Base-by-base conservation (phyloP, 2,797 vertebrate species). In the Melopsittacus undulatus region DNA sequence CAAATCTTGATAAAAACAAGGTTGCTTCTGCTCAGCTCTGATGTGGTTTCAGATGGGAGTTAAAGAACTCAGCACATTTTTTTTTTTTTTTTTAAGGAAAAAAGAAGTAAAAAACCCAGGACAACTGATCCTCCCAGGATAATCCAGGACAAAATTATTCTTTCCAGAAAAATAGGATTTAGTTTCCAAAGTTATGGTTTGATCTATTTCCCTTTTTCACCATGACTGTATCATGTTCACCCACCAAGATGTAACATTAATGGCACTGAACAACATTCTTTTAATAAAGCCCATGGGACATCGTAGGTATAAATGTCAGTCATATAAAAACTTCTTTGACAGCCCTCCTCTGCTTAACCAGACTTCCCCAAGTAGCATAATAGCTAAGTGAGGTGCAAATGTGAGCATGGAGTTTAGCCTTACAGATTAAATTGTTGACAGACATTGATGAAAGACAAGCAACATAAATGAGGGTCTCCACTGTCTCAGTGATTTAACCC, bases 41-140 rank as follows among this genome's bases (percentile, higher is more conserved):
- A 96, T 95, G 94, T 96, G 94, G 91, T 94, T 95, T 89, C 76
- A 81, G n/a, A 95, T 79, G 63, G 27, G 81, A 69, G 38, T 62
- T 89, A 76, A 87, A 92, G 69, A 92, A 88, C 66, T 88, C 85
- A 83, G 40, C 64, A 83, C 17, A 3, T 74, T 62, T 59, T 38
- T 36, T 22, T 57, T 63, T 63, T 62, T 59, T 18, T 43, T 43
- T 72, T 61, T 11, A 12, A 16, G 3, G 11, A 6, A n/a, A 70
- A 63, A 43, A 64, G 4, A 75, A 67, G 67, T 10, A 85, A 86
- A 84, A 76, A 91, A 88, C 4, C 0, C 49, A 83, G 13, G 72
- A 57, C 42, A 83, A 79, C 49, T 73, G 54, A 87, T 86, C 86
- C 21, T 92, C 20, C 54, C 67, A 84, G 40, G 80, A 94, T 66